Evolutionary conservation across 2,113 vertebrate genomes (phyloP), one percentile per base, ranked within the genome.

Genomic region (Brevimyrus niger): DNA sequence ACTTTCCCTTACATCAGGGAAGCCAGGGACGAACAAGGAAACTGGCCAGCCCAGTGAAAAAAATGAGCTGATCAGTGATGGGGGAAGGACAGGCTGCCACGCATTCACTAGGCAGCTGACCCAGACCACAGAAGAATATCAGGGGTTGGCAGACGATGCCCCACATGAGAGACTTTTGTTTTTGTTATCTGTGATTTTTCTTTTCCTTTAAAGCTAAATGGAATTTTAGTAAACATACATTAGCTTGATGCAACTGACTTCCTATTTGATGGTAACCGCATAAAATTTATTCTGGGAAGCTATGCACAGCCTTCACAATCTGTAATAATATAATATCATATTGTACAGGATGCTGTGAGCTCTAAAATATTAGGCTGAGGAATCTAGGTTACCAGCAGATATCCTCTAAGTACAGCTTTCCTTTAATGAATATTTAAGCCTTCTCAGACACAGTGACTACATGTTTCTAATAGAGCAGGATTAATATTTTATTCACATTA

Each of bases 401-500:
- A 84, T 89, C 76, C 87, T 51, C 76, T 38, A 86, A 92, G 90
- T 89, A 88, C 90, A 91, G 90, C 88, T 93, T 90, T 89, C 90
- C 92, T 90, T 88, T 91, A 93, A 94, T 94, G 92, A 95, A 95
- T 92, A 94, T 88, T 92, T 92, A 93, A 93, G 90, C 91, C 91
- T 89, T 92, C 89, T 92, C 91, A 94, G 94, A 92, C 92, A 93
- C 92, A 90, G 88, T 92, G 90, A 91, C 92, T 92, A 91, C 91
- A 91, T 91, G 92, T 89, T 91, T 91, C 90, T 93, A 91, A 92
- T 92, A 95, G 92, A 89, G 87, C 87, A 21, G 23, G 92, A 94
- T 95, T 92, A 93, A 94, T 95, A 94, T 93, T 94, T 95, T 86
- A 94, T 93, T 91, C 92, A 92, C 92, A 92, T 92, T 93, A 92